These are phyloP conservation scores for Scelioninae gen. 1 DNA, from an alignment of 2,888 invertebrate genomes.

Conservation along the genomic window DNA sequence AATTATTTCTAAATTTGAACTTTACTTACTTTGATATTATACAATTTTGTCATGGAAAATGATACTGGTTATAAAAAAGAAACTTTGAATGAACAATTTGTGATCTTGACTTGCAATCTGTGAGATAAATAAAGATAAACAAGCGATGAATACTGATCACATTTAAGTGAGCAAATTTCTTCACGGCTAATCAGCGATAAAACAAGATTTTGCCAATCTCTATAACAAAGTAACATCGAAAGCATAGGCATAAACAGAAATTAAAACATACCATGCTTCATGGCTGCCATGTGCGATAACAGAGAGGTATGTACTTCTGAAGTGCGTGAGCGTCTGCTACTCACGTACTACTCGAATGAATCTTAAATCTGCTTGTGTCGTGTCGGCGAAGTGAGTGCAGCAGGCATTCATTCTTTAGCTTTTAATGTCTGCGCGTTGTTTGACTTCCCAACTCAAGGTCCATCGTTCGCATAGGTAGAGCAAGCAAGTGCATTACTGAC, in stretches of 20 bases:
- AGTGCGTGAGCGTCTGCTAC: slow-evolving; percentile 80
- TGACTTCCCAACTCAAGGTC: slow-evolving; percentile 81
- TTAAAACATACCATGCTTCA: slow-evolving; percentile 85
- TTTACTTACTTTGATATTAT: too few species aligned
- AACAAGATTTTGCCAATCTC: slow-evolving; percentile 20
- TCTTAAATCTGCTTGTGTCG: slow-evolving; percentile 81
- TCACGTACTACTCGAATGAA: slow-evolving; percentile 81
- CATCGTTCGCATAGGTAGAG: slow-evolving; percentile 80
- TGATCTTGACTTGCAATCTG: too few species aligned
- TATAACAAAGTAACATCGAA: slow-evolving; percentile 57
- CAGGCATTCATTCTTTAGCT: slow-evolving; percentile 83
- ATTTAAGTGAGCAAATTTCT: background rate
- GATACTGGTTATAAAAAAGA: too few species aligned
- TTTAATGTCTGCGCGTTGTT: slow-evolving; percentile 80
- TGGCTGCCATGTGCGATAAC: slow-evolving; percentile 85
- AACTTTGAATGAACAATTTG: too few species aligned
- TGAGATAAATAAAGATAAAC: background rate
- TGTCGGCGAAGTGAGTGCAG: slow-evolving; percentile 80
- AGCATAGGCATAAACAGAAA: slow-evolving; percentile 75
- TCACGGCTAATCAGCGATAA: slow-evolving; percentile 2
- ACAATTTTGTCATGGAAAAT: too few species aligned
- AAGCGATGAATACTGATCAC: background rate
- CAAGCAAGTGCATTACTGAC: slow-evolving; percentile 82
- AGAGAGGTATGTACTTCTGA: slow-evolving; percentile 78
- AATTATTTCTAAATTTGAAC: background rate